Base-by-base conservation (phyloP, 2,888 invertebrate species). In the Thumatha senex region DNA sequence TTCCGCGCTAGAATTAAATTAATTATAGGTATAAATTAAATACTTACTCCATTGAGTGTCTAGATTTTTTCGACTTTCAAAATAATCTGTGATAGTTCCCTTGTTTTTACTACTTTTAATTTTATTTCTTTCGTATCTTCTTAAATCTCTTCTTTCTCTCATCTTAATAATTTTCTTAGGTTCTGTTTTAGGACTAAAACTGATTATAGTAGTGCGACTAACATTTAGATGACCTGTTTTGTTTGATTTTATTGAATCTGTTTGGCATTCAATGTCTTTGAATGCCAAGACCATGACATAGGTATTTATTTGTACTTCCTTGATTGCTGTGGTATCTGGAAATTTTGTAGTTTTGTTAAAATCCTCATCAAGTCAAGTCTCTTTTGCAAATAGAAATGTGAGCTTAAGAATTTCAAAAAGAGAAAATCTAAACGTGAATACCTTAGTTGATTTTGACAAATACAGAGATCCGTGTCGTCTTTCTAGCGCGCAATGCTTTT, bases 11-110 rank as follows among this genome's bases (percentile, higher is more conserved):
- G n/a, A n/a, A n/a, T n/a, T n/a, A n/a, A n/a, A n/a, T n/a, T n/a
- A n/a, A n/a, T n/a, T n/a, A n/a, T n/a, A n/a, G n/a, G n/a, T n/a
- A n/a, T n/a, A n/a, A 2, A 24, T 24, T 4, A 24, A 24, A 38
- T 51, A 67, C 67, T 67, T 40, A 67, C 64, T 67, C 60, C 63
- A 67, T 31, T 40, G 35, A 24, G 42, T 40, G 49, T 53, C 48
- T 9, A 44, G 7, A 1, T 13, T 12, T 2, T 13, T n/a, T 38
- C 31, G 11, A 11, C 24, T 36, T 8, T 48, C 36, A 8, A 29
- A 5, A 7, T 11, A 3, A 1, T 42, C n/a, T 8, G 42, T 41
- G 12, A 30, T 11, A 2, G 10, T 35, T 35, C 14, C 34, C 10
- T 2, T 12, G 10, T 29, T 29, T 36, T 41, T 30, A 30, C 2